A percentile compares a stretch with the other conserved stretches of the same genome.
Conservation (phyloP, 2,797 vertebrate species). For the Schizopygopsis pylzovi region DNA sequence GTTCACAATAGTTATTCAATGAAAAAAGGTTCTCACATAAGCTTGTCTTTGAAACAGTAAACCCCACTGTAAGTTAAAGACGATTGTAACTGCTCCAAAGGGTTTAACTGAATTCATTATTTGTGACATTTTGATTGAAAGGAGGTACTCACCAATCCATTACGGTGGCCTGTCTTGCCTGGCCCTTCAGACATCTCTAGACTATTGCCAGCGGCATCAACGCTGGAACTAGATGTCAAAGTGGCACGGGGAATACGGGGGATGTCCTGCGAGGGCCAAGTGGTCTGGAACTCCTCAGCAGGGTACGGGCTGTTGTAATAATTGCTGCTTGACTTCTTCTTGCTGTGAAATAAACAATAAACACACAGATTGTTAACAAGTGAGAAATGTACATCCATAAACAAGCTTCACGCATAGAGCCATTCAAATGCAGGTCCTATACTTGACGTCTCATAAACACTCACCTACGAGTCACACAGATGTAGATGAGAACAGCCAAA, state of each 20-base stretch:
- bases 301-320: constrained; percentile 68
- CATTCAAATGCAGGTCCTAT: neutral
- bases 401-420: neutral
- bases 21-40: neutral
- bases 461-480: constrained; percentile 42
- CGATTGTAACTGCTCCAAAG: neutral
- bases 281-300: constrained; percentile 51
- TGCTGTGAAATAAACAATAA: constrained; percentile 25
- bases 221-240: constrained; percentile 58
- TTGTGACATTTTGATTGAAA: neutral
- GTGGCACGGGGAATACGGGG: constrained; percentile 74
- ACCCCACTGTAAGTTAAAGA: constrained; percentile 32
- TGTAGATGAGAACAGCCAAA: constrained; percentile 68
- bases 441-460: neutral
- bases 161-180: constrained; percentile 65
- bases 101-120: neutral
- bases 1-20: neutral
- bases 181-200: constrained; percentile 75
- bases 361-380: constrained; percentile 2
- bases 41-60: neutral
- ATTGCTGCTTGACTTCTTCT: neutral
- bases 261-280: constrained; percentile 67
- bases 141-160: constrained; percentile 73
- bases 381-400: neutral
- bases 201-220: neutral